These are phyloP conservation scores for Anguilla anguilla DNA, from an alignment of 2,797 vertebrate species.

Conservation along the genomic window DNA sequence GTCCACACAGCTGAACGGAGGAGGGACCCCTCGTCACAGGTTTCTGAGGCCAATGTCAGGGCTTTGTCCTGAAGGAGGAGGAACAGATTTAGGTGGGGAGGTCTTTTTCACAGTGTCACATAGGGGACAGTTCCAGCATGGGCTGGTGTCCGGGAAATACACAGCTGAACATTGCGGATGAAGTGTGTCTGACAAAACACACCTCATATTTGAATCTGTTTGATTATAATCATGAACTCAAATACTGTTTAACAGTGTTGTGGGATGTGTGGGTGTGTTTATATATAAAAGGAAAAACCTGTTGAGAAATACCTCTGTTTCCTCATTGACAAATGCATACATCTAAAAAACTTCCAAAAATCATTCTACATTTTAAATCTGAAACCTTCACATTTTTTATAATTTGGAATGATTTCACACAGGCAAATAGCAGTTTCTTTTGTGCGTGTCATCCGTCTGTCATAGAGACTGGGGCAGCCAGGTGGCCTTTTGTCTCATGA, in stretches of 20 bases:
- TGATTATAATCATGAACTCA: background rate
- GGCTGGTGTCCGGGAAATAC: background rate
- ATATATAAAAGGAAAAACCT: background rate
- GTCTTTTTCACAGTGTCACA: background rate
- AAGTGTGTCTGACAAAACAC: background rate
- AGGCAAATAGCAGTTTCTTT: background rate
- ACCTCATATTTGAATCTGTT: background rate
- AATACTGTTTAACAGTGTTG: background rate
- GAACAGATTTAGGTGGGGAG: background rate
- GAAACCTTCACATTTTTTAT: background rate
- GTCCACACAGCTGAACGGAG: conserved; percentile 42
- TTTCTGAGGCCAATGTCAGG: conserved; percentile 16
- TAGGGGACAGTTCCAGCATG: background rate
- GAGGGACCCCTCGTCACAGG: conserved; percentile 40
- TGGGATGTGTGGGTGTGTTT: background rate
- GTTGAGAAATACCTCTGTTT: background rate
- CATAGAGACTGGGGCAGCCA: background rate
- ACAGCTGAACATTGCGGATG: background rate
- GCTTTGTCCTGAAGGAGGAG: conserved; percentile 4
- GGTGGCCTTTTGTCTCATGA: background rate
- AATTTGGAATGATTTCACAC: background rate
- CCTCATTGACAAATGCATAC: background rate
- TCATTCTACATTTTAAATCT: background rate
- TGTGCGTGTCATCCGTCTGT: background rate
- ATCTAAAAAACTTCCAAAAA: background rate